A percentile compares a stretch with the other conserved stretches of the same genome.
phyloP scores from a whole-genome alignment of 2,888 invertebrate species.

The Caenorhabditis sp. region DNA sequence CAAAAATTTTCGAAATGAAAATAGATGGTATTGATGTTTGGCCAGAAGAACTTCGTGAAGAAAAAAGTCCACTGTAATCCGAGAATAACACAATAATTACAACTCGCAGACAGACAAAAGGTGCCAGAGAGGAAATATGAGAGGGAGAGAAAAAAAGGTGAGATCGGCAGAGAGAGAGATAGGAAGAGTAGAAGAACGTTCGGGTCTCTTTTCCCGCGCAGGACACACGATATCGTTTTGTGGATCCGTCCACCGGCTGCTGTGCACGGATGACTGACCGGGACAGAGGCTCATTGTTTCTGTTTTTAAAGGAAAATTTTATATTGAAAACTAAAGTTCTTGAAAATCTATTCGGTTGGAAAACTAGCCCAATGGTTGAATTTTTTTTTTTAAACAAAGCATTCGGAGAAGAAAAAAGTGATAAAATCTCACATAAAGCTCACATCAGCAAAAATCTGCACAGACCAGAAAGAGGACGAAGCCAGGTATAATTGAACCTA shows the following conservation, averaged over 20 bases:
- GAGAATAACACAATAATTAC: slow-evolving; percentile 27
- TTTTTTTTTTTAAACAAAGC: too few relatives aligned
- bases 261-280: slow-evolving; percentile 6
- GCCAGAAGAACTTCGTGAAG: slow-evolving; percentile 1
- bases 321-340: too few relatives aligned
- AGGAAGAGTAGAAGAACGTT: slow-evolving; percentile 34
- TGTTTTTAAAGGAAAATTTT: neutral
- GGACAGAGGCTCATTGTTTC: slow-evolving; percentile 24
- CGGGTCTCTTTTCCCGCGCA: slow-evolving; percentile 14
- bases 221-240: slow-evolving; percentile 46
- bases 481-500: neutral
- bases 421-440: too few relatives aligned
- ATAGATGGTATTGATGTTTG: slow-evolving; percentile 4
- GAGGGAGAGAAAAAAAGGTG: slow-evolving; percentile 3
- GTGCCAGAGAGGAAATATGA: slow-evolving; percentile 10
- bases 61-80: neutral
- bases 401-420: too few relatives aligned
- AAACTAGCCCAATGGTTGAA: too few relatives aligned
- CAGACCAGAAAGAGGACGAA: neutral
- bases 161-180: neutral
- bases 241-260: slow-evolving; percentile 37
- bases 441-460: neutral
- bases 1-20: neutral
- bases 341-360: too few relatives aligned
- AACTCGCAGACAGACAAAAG: slow-evolving; percentile 19